Conservation (phyloP, 37 sponge, comb jelly and placozoan species). For the Lycopodina hypogea region DNA sequence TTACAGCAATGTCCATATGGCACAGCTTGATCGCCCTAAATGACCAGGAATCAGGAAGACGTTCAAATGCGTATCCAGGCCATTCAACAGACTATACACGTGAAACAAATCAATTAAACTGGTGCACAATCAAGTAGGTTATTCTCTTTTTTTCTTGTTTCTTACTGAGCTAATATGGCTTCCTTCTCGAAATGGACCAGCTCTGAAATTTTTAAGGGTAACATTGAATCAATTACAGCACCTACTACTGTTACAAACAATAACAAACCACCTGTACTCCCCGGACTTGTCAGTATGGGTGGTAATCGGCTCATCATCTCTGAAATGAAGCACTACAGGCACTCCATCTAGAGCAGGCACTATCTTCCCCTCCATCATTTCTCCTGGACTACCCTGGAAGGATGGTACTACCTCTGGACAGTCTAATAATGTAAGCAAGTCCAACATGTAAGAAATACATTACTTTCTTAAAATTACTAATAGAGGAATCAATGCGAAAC, state of each 20-base stretch:
- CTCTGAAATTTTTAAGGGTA: constrained; percentile 10
- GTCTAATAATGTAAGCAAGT: constrained; percentile 6
- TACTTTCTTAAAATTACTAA: neutral
- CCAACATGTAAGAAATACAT: too few species aligned
- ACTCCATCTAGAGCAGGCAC: constrained; percentile 61
- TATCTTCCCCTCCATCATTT: constrained; percentile 54
- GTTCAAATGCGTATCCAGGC: constrained; percentile 60
- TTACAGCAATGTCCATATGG: constrained; percentile 46
- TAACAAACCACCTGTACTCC: constrained; percentile 45
- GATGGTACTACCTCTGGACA: constrained; percentile 67
- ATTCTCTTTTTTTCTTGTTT: too few species aligned
- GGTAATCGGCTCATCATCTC: neutral
- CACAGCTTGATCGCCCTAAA: constrained; percentile 63
- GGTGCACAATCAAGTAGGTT: too few species aligned
- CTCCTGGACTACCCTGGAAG: constrained; percentile 61
- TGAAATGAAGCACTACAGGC: constrained; percentile 17
- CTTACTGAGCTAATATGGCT: constrained; percentile 31
- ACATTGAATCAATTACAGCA: too few species aligned
- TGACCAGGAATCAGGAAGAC: constrained; percentile 17
- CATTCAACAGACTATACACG: constrained; percentile 28
- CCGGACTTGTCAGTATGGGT: constrained; percentile 55
- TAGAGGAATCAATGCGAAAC: too few species aligned
- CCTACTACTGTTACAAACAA: too few species aligned
- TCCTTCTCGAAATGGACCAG: constrained; percentile 44
- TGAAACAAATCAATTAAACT: too few species aligned